Conservation (phyloP, 2,797 vertebrate genomes). For the Adrianichthys oophorus region DNA sequence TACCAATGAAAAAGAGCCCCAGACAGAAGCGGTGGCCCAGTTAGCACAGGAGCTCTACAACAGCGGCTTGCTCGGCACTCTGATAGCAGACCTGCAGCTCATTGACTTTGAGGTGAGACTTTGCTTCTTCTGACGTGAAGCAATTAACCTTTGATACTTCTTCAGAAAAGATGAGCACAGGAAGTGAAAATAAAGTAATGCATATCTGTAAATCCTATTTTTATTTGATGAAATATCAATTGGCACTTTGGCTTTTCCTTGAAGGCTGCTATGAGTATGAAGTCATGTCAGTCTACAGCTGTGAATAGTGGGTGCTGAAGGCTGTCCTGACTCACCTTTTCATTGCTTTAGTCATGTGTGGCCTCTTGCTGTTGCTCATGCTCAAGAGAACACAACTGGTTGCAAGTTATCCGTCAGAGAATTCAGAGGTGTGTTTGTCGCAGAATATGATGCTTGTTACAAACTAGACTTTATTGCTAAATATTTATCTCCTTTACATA, state of each 20-base stretch:
- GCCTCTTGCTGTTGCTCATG: constrained; percentile 19
- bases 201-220: background rate
- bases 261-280: constrained; percentile 7
- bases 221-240: too few species aligned
- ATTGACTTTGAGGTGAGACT: constrained; percentile 93
- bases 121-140: background rate
- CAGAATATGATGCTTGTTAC: too few species aligned
- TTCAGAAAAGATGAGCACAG: too few species aligned
- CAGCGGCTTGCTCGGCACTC: constrained; percentile 91
- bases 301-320: constrained; percentile 30
- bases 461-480: too few species aligned
- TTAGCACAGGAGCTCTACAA: constrained; percentile 97
- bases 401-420: too few species aligned
- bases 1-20: constrained; percentile 95
- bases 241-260: too few species aligned
- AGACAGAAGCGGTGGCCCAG: constrained; percentile 95
- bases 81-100: constrained; percentile 92
- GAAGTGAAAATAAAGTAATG: background rate
- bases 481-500: too few species aligned
- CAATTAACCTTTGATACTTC: too few species aligned
- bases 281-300: constrained; percentile 27
- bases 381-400: too few species aligned
- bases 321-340: constrained; percentile 50
- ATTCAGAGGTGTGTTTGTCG: too few species aligned
- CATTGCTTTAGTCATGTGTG: constrained; percentile 53